These are phyloP conservation scores for Eupsittula cactorum DNA, from an alignment of 2,113 vertebrate species.

Conservation along the genomic window DNA sequence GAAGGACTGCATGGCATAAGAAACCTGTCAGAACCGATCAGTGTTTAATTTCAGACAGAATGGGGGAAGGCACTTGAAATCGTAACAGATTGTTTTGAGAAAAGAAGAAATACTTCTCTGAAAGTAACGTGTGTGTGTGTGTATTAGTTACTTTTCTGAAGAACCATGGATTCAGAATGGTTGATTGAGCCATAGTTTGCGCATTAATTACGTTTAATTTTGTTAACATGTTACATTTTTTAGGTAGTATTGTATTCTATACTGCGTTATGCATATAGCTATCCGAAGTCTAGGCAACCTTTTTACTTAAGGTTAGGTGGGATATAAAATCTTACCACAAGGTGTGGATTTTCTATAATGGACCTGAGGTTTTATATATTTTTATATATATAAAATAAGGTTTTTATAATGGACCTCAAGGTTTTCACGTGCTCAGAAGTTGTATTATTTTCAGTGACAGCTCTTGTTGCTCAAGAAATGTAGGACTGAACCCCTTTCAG, in stretches of 20 bases:
- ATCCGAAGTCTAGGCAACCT: background rate
- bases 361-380: background rate
- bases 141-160: background rate
- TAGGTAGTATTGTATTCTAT: background rate
- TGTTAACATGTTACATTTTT: background rate
- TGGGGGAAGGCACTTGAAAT: slow-evolving; percentile 29
- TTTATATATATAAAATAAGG: too few species aligned
- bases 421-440: background rate
- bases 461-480: background rate
- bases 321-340: background rate
- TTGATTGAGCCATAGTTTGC: background rate
- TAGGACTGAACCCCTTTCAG: background rate
- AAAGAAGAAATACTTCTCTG: background rate
- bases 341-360: background rate
- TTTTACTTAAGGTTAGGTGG: background rate
- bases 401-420: background rate
- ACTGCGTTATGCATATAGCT: background rate
- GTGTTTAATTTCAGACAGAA: slow-evolving; percentile 23
- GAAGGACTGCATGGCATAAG: slow-evolving; percentile 56
- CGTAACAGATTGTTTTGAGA: background rate
- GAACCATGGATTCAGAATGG: background rate
- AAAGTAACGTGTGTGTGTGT: background rate
- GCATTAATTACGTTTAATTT: background rate
- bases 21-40: slow-evolving; percentile 67
- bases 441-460: background rate